Percentiles rank a stretch among this genome's conserved stretches.
These are phyloP conservation scores for Acanthosepion lycidas DNA, from an alignment of 2,888 invertebrate species.

Conservation along the genomic window DNA sequence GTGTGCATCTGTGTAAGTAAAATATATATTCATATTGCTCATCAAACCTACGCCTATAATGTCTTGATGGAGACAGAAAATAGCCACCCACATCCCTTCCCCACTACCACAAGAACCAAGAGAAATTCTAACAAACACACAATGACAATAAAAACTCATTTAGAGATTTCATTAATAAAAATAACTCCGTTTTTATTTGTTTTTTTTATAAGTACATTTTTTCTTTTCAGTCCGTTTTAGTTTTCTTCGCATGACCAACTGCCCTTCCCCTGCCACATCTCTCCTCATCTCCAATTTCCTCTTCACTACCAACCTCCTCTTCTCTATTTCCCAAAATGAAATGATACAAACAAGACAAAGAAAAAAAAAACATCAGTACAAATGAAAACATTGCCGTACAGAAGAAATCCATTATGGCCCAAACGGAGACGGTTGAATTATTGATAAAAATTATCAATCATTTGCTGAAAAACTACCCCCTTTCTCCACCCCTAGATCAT, in stretches of 20 bases:
- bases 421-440: neutral
- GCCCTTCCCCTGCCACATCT: neutral
- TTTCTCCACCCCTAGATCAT: neutral
- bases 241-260: neutral
- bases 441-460: conserved; percentile 33
- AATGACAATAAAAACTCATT: neutral
- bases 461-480: neutral
- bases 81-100: neutral
- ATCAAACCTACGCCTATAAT: too few species aligned
- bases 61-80: too few species aligned
- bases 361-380: neutral
- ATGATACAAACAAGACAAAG: neutral
- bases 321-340: neutral
- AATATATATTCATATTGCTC: too few species aligned
- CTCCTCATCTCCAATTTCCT: neutral
- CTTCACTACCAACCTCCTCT: neutral
- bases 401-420: neutral
- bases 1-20: too few species aligned
- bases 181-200: neutral
- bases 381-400: neutral
- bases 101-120: neutral
- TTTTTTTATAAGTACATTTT: neutral
- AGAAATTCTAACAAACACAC: neutral
- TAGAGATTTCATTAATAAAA: neutral
- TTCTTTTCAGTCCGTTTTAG: neutral